A percentile compares a stretch with the other conserved stretches of the same genome.
Evolutionary conservation across 1,140 invertebrate genomes (phyloP).

Genomic region (Rhopalosiphum maidis): DNA sequence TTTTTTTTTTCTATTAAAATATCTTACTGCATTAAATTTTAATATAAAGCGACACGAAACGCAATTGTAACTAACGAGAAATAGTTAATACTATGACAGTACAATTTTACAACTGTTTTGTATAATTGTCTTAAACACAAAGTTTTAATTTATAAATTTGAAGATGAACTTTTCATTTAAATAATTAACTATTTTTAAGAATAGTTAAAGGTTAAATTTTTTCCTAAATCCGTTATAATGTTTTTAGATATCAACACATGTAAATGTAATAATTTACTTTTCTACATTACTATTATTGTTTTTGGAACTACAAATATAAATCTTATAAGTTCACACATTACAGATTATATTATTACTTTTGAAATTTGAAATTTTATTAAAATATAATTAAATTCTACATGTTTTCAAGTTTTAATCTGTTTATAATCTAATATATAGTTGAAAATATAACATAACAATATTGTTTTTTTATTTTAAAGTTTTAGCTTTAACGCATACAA

Average conservation of each 20-base stretch:
- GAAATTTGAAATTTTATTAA: not conserved
- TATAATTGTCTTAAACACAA: not conserved
- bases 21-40: slow-evolving; percentile 8
- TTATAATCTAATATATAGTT: not conserved
- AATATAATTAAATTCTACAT: not conserved
- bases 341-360: not conserved
- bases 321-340: not conserved
- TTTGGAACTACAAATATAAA: not conserved
- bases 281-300: not conserved
- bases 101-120: not conserved
- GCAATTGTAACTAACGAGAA: not conserved
- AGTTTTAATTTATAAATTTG: not conserved
- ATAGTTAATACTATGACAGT: not conserved
- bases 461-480: not conserved
- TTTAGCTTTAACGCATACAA: no score
- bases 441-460: not conserved
- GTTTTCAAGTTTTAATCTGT: not conserved
- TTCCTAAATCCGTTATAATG: not conserved
- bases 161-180: not conserved
- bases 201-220: not conserved
- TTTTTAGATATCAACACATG: not conserved
- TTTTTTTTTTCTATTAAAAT: not conserved
- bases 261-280: not conserved
- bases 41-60: not conserved
- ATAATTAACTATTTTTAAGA: not conserved